Evolutionary conservation across 2,888 invertebrate genomes (phyloP).

Genomic region (Lamellibrachia columna): DNA sequence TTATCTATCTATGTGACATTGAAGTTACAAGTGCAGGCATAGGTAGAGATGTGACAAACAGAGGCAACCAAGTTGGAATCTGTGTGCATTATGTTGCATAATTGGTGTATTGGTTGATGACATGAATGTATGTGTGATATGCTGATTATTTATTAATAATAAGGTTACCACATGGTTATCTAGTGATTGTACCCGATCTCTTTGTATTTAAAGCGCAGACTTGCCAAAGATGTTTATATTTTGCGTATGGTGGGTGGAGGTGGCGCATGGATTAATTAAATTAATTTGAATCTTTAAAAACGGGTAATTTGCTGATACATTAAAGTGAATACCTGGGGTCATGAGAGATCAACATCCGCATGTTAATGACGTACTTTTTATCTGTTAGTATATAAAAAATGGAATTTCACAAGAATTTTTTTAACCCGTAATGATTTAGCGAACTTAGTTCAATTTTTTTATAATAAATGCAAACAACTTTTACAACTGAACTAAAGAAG

Average conservation of each 20-base stretch:
- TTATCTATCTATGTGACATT: background rate
- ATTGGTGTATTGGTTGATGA: background rate
- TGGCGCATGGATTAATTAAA: background rate
- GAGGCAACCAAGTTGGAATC: background rate
- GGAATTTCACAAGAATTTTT: background rate
- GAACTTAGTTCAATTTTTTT: background rate
- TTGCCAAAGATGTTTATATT: conserved; percentile 16
- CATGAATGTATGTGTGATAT: conserved; percentile 6
- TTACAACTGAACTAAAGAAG: background rate
- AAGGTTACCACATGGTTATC: conserved; percentile 5
- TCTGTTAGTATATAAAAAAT: background rate
- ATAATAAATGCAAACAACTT: background rate
- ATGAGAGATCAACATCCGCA: background rate
- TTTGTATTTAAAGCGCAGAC: background rate
- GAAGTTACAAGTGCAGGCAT: background rate
- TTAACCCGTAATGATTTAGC: background rate
- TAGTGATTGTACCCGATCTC: conserved; percentile 2
- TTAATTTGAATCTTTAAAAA: conserved; percentile 2
- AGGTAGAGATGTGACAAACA: background rate
- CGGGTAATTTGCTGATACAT: background rate
- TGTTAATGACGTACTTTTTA: background rate
- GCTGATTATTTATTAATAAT: conserved; percentile 6
- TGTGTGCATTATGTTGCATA: background rate
- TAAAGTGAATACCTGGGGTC: conserved; percentile 6
- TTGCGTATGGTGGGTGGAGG: conserved; percentile 9